Conservation (phyloP, 1,140 invertebrate species). For the Bombus picipes region DNA sequence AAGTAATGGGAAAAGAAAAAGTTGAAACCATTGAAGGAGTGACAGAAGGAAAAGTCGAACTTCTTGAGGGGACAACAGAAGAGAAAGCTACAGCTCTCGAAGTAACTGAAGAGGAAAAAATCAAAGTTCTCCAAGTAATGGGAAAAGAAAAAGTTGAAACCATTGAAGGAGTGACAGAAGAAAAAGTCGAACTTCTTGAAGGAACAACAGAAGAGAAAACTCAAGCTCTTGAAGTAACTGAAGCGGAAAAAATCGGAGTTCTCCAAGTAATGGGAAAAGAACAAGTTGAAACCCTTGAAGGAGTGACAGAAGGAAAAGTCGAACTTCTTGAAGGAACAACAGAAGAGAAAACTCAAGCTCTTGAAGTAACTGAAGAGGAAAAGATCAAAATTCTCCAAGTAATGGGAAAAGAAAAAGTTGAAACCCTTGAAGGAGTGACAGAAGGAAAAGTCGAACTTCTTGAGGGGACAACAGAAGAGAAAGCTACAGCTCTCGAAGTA, state of each 20-base stretch:
- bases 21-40: fast-evolving
- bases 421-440: fast-evolving
- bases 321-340: background rate
- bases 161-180: background rate
- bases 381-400: background rate
- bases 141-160: background rate
- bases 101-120: background rate
- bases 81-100: too few relatives aligned
- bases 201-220: background rate
- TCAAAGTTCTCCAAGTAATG: background rate
- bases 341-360: background rate
- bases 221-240: too few relatives aligned
- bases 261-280: background rate
- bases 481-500: background rate
- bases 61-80: fast-evolving
- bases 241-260: background rate
- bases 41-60: fast-evolving
- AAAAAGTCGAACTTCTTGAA: background rate
- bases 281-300: background rate
- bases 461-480: background rate
- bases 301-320: background rate
- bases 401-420: background rate
- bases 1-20: too few relatives aligned
- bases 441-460: background rate
- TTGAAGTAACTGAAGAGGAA: background rate